Base-by-base conservation (phyloP, 2,888 invertebrate genomes). In the Troglohyphantes excavatus region DNA sequence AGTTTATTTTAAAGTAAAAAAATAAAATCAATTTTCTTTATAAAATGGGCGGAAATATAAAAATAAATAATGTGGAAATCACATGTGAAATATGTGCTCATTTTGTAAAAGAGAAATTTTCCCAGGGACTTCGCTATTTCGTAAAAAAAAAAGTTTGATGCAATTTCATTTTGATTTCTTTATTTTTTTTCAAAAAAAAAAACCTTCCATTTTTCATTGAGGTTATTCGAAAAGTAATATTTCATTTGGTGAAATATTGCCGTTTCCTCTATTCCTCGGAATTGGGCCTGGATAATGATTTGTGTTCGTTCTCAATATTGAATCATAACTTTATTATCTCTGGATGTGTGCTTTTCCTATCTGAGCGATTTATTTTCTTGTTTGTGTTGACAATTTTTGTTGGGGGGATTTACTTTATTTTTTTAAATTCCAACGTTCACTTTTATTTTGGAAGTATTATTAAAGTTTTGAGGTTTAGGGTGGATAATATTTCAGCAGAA, bases 11-110 rank as follows among this genome's bases (percentile, higher is more conserved):
- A 53, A 53, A 53, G 17, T 39, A 39, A 39, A 39, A n/a, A n/a
- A 33, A 9, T 9, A 27, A 72, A 72, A 46, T 72, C 23, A 53
- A 27, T 72, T 72, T 70, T 70, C 23, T 3, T 46, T 39, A 46
- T 46, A 46, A 26, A 65, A 65, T 43, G 63, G 17, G 61, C 33
- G 23, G 33, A 23, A 65, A 78, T 78, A 53, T 53, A 53, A 53
- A 53, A 53, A n/a, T 53, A 53, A 53, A 53, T n/a, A 53, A 53
- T 17, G 53, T 53, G n/a, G n/a, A 53, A 39, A 39, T 39, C 39
- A 1, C 65, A n/a, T 29, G 33, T 78, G 78, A 78, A 78, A 78
- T 78, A 78, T 78, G 78, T 78, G 65, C 65, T 78, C 65, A 78
- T 78, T 78, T 78, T 65, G 63, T 39, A 65, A 65, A 78, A n/a